Base-by-base conservation (phyloP, 2,113 vertebrate species). In the Campylomormyrus tamandua region DNA sequence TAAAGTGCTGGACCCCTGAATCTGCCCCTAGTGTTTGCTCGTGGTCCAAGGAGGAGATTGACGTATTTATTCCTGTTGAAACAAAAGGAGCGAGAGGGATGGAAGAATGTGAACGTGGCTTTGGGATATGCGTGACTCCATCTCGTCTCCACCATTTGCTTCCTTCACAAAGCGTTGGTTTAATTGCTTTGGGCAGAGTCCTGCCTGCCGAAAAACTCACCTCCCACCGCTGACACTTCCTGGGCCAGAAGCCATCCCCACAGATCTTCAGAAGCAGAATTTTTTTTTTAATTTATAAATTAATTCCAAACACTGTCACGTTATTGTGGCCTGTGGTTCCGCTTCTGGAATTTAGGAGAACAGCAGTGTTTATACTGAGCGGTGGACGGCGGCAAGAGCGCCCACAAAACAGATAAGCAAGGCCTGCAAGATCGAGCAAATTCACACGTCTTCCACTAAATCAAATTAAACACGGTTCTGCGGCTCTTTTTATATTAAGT, bases 31-130 rank as follows among this genome's bases (percentile, higher is more conserved):
- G 56, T 2, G 7, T 58, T 58, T n/a, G 21, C 5, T 58, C 7
- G 21, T 7, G 58, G 58, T 1, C 58, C 58, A 66, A 66, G 24
- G 62, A 10, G 21, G 48, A 17, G 89, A 62, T 87, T 42, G 53
- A 91, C 89, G 74, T 91, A 90, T 91, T 48, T 80, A 89, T 89
- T 90, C 8, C 13, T 24, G 17, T 9, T 45, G 31, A 48, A 88
- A 88, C 39, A 74, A 49, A 46, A 50, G 10, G 58, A 46, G 11
- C 8, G n/a, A 39, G 62, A 49, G 50, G 87, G 27, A 58, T 39
- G 49, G 49, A 1, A 35, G 84, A 53, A 15, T n/a, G 24, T 5
- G 53, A 58, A 21, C 5, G 31, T 56, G 50, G 24, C 50, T 35
- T 35, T 58, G 9, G 3, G 31, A 88, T 62, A 35, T 17, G 6